Percentiles rank a stretch among this genome's conserved stretches.
Evolutionary conservation across 2,113 vertebrate genomes (phyloP).

Genomic region (Neolamprologus longior): DNA sequence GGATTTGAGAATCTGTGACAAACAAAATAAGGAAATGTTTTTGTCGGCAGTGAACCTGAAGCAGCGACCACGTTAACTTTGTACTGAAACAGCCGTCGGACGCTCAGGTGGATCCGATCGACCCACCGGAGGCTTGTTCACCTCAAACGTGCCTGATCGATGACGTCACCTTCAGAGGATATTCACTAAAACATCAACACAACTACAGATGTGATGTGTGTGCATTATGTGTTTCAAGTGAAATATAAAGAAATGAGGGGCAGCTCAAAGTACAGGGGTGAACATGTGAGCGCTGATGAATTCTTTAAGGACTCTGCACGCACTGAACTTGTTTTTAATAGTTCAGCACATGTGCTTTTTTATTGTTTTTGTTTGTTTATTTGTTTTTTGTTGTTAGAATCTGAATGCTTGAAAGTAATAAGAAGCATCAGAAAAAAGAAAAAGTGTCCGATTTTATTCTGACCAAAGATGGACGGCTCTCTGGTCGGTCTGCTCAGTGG

Average conservation of each 20-base stretch:
- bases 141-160: background rate
- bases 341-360: background rate
- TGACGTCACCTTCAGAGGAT: background rate
- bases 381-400: background rate
- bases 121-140: background rate
- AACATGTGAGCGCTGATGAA: rapidly evolving
- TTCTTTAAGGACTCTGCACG: background rate
- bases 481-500: too few relatives aligned
- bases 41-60: background rate
- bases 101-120: background rate
- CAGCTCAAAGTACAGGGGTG: background rate
- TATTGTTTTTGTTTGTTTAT: background rate
- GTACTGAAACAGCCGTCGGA: background rate
- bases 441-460: background rate
- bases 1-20: background rate
- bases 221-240: rapidly evolving
- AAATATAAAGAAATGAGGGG: rapidly evolving
- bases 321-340: background rate
- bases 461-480: background rate
- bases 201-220: background rate
- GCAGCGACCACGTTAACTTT: background rate
- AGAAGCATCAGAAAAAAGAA: background rate
- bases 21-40: background rate
- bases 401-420: background rate
- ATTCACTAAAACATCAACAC: background rate